phyloP scores from a whole-genome alignment of 1,140 invertebrate genomes.

The Bombus balteatus region DNA sequence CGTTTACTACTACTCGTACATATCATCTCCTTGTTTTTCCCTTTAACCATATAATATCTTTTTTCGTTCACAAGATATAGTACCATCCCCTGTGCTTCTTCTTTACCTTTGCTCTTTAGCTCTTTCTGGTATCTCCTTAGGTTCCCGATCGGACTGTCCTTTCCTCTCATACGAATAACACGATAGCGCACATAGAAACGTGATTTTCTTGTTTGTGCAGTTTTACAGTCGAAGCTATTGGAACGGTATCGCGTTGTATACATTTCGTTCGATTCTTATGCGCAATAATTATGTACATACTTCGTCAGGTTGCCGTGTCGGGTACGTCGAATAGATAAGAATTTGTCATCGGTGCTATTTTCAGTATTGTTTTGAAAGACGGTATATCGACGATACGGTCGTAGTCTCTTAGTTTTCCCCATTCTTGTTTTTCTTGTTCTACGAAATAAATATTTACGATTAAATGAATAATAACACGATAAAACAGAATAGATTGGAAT shows the following conservation, averaged over 20 bases:
- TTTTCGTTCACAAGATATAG: constrained; percentile 10
- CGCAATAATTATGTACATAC: background rate
- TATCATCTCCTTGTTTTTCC: constrained; percentile 15
- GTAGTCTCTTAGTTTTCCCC: background rate
- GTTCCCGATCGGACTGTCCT: constrained; percentile 6
- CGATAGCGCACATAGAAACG: background rate
- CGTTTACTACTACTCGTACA: background rate
- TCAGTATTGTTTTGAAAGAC: background rate
- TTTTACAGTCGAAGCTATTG: constrained; percentile 4
- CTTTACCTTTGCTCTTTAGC: background rate
- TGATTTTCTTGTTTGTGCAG: background rate
- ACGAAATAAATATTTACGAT: background rate
- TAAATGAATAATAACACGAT: background rate
- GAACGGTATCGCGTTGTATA: background rate
- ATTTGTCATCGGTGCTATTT: background rate
- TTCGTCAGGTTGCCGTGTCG: background rate
- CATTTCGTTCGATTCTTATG: constrained; percentile 3
- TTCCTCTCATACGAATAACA: background rate
- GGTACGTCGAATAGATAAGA: background rate
- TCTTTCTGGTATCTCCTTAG: background rate
- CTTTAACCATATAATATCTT: constrained; percentile 28
- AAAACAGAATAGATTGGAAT: background rate
- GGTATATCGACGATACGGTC: background rate
- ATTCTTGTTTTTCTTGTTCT: background rate
- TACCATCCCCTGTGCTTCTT: background rate